Base-by-base conservation (phyloP, 2,888 invertebrate species). In the Tipula lateralis region DNA sequence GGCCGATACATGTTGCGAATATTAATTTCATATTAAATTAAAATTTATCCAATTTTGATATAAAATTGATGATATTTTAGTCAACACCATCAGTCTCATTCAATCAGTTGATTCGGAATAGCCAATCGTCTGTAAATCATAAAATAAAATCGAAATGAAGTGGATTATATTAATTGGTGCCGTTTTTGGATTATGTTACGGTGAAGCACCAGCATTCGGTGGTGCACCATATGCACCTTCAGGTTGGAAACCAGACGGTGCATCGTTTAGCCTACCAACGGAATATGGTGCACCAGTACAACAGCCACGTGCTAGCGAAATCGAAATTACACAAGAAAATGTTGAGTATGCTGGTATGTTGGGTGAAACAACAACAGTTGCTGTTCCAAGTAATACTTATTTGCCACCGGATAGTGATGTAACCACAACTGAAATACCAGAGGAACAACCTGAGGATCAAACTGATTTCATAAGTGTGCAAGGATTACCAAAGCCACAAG, bases 241-340 rank as follows among this genome's bases (percentile, higher is more conserved):
- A 4, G 91, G 91, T 7, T 91, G 89, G 90, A 89, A 88, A 39
- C 91, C 91, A 12, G 87, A 87, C 29, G 89, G 89, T 13, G 87
- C 88, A 29, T 88, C 88, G 2, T 90, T 91, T 84, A 86, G 87
- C 30, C 85, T 91, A n/a, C 91, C 91, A 3, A 86, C 86, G 29
- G 87, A 88, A 85, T 88, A 87, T 85, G 84, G 87, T 24, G 87
- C 88, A 0, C 86, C 88, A 2, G 85, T 86, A 44, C 84, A 86
- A 44, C 85, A 85, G 39, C 83, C 85, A 2, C 85, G 86, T 7
- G 85, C 87, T 1, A 84, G 87, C 34, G 88, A 89, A 84, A 50
- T 87, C 7, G 86, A 87, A 85, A 87, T 90, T 6, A 88, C 86
- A 13, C 88, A 88, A 85, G 87, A 88, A 83, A 88, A 87, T 16